Conservation (phyloP, 2,888 invertebrate species). For the Diloba caeruleocephala region DNA sequence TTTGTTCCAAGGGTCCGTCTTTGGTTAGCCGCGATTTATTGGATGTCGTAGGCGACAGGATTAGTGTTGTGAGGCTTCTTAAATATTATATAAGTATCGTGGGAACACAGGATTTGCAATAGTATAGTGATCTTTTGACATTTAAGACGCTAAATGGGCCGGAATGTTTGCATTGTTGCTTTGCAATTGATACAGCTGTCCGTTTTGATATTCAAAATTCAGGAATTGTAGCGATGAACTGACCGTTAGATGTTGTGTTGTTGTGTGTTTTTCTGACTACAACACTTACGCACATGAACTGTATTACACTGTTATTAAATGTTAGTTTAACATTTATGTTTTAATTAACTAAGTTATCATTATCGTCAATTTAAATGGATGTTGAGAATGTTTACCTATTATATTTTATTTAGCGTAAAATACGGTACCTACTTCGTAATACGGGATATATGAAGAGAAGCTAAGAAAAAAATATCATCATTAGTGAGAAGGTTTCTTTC, state of each 20-base stretch:
- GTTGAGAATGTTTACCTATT: too few species aligned
- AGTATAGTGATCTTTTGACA: slow-evolving; percentile 29
- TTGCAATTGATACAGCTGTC: slow-evolving; percentile 10
- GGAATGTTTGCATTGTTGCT: slow-evolving; percentile 43
- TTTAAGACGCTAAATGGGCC: slow-evolving; percentile 53
- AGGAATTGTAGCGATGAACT: neutral
- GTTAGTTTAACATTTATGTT: too few species aligned
- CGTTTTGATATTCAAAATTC: neutral
- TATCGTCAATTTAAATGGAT: too few species aligned
- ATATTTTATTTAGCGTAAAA: too few species aligned
- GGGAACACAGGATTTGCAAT: slow-evolving; percentile 58
- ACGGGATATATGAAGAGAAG: too few species aligned
- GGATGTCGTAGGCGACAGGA: slow-evolving; percentile 71
- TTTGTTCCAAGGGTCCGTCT: slow-evolving; percentile 72
- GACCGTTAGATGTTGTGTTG: slow-evolving; percentile 20
- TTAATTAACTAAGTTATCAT: too few species aligned
- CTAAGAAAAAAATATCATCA: too few species aligned
- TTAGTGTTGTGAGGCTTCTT: slow-evolving; percentile 60
- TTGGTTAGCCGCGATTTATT: slow-evolving; percentile 66
- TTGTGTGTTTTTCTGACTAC: too few species aligned
- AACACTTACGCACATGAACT: too few species aligned
- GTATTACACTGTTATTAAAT: too few species aligned
- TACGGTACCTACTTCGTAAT: too few species aligned
- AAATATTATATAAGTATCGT: slow-evolving; percentile 69
- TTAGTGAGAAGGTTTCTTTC: too few species aligned